Conservation (phyloP, 2,888 invertebrate genomes). For the Saturnia pavonia region DNA sequence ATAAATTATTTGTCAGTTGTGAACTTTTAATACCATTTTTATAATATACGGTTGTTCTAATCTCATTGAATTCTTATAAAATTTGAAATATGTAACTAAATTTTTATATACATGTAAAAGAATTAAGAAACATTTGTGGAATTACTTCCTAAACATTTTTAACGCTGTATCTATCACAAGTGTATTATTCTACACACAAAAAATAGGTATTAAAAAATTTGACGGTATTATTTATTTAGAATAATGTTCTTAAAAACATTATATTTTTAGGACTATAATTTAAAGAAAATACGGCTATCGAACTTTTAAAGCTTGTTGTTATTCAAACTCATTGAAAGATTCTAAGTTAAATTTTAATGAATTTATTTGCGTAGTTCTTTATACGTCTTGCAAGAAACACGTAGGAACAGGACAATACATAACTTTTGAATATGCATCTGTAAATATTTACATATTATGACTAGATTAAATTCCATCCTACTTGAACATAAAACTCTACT, state of each 20-base stretch:
- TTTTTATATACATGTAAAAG: background rate
- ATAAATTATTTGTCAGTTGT: slow-evolving; percentile 15
- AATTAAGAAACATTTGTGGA: background rate
- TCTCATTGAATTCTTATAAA: background rate
- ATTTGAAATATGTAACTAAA: background rate
- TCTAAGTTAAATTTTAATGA: background rate
- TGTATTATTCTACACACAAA: background rate
- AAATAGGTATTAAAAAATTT: too few relatives aligned
- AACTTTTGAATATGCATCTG: background rate
- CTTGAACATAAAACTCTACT: background rate
- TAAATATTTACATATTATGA: background rate
- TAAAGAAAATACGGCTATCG: too few relatives aligned
- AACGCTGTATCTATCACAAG: too few relatives aligned
- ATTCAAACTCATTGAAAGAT: background rate
- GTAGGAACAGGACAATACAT: background rate
- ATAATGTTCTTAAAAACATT: too few relatives aligned
- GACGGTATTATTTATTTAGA: too few relatives aligned
- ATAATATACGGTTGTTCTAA: background rate
- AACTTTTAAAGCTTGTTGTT: background rate
- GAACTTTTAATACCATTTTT: background rate
- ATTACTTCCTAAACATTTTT: background rate
- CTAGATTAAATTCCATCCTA: background rate
- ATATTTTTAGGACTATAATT: too few relatives aligned
- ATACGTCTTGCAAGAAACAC: background rate
- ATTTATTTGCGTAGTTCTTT: background rate